Evolutionary conservation across 2,797 vertebrate species (phyloP), one percentile per base, ranked within the genome.

Genomic region (Phalanger gymnotis): DNA sequence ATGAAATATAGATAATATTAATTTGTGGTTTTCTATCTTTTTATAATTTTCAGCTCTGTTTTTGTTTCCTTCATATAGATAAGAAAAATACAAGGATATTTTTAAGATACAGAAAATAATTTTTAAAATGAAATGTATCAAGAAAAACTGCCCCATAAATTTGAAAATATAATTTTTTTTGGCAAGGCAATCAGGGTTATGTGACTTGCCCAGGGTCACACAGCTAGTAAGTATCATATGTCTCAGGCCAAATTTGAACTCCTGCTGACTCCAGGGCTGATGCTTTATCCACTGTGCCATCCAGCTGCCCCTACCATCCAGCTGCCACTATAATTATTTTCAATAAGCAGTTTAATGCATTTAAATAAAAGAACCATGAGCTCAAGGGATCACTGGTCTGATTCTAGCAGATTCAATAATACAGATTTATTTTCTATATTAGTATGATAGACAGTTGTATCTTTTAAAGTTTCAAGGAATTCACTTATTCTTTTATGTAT

Each of bases 291-390:
- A n/a, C n/a, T n/a, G n/a, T n/a, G n/a, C n/a, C n/a, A n/a, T n/a
- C n/a, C n/a, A n/a, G n/a, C n/a, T n/a, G n/a, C n/a, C n/a, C n/a
- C n/a, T n/a, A n/a, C n/a, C n/a, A n/a, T n/a, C n/a, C n/a, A n/a
- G n/a, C n/a, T n/a, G n/a, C n/a, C n/a, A n/a, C n/a, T 90, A n/a
- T 90, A 94, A 93, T 95, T 93, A 93, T 92, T 95, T 96, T 61
- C 94, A 95, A 30, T 90, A 94, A 96, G 51, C 30, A 91, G 58
- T 95, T 89, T 94, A 54, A 16, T 0, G 16, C 92, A 57, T 94
- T 92, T 91, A 53, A 95, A 90, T 93, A 95, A 96, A 96, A 93
- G 94, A 90, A 57, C 25, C 19, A 40, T 1, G 56, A 28, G 54
- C 90, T 90, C 93, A 31, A 30, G 87, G 90, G 93, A 93, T 22